Evolutionary conservation across 2,113 vertebrate genomes (phyloP).

Genomic region (Anolis carolinensis): DNA sequence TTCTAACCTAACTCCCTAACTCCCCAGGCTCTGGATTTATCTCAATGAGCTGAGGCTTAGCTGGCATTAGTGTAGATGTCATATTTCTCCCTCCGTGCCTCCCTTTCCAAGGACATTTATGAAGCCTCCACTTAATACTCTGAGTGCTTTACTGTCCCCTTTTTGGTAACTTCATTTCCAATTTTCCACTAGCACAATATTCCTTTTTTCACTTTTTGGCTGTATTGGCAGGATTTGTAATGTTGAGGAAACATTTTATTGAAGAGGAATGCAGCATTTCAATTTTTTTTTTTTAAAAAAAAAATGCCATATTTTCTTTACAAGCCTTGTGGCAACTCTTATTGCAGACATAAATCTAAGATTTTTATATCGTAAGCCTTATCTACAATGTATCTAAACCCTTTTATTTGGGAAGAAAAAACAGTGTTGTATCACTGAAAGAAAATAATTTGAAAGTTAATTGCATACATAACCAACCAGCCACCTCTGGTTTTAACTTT

Average conservation of each 20-base stretch:
- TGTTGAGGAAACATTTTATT: constrained; percentile 10
- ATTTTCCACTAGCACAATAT: constrained; percentile 39
- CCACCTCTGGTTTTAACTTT: neutral
- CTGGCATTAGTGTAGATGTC: constrained; percentile 31
- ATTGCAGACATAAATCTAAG: constrained; percentile 6
- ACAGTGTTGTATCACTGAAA: neutral
- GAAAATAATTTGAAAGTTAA: neutral
- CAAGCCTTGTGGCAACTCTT: constrained; percentile 1
- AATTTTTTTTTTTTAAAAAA: constrained; percentile 28
- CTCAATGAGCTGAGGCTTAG: constrained; percentile 39
- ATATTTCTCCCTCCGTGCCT: constrained; percentile 34
- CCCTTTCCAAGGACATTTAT: constrained; percentile 35
- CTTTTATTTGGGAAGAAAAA: neutral
- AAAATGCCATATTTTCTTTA: constrained; percentile 26
- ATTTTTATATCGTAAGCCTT: constrained; percentile 28
- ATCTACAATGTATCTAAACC: neutral
- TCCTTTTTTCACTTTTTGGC: constrained; percentile 7
- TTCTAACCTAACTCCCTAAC: constrained; percentile 36
- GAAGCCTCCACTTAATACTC: constrained; percentile 48
- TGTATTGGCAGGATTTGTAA: constrained; percentile 27
- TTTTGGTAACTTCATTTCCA: constrained; percentile 35
- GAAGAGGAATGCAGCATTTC: constrained; percentile 15
- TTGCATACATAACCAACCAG: neutral
- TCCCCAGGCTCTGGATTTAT: constrained; percentile 32
- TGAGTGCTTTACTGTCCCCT: constrained; percentile 30